Conservation (phyloP, 1,140 invertebrate species). For the Steinernema khuongi region DNA sequence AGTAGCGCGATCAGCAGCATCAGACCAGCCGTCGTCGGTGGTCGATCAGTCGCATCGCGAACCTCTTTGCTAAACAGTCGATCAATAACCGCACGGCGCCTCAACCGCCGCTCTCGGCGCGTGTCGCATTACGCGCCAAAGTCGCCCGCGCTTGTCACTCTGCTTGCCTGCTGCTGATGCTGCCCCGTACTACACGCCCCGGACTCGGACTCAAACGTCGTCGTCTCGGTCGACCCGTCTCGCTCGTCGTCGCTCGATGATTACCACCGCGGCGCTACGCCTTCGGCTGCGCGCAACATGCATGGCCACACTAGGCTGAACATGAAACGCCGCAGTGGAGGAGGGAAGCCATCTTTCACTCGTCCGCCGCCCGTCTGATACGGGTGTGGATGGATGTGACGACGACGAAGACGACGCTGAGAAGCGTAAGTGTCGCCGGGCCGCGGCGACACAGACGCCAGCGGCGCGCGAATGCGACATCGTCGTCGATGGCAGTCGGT, state of each 20-base stretch:
- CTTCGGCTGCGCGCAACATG: slow-evolving; percentile 6
- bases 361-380: background rate
- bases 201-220: background rate
- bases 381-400: slow-evolving; percentile 12
- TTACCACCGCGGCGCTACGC: background rate
- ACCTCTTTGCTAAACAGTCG: slow-evolving; percentile 15
- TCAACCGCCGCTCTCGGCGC: background rate
- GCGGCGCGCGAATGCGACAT: background rate
- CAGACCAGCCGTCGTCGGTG: slow-evolving; percentile 13
- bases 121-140: slow-evolving; percentile 7
- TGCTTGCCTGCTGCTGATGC: background rate
- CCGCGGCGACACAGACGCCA: background rate
- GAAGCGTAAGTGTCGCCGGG: background rate
- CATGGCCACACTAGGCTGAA: background rate
- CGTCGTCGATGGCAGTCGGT: background rate
- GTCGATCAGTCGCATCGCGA: slow-evolving; percentile 9
- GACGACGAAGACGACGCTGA: too few relatives aligned
- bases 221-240: background rate
- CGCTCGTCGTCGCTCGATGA: background rate
- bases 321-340: slow-evolving; percentile 1
- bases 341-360: background rate
- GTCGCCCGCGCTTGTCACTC: slow-evolving; percentile 11
- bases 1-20: slow-evolving; percentile 14
- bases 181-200: background rate
- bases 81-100: slow-evolving; percentile 8